These are phyloP conservation scores for Drosophila novamexicana DNA, from an alignment of 1,140 invertebrate genomes.

Conservation along the genomic window DNA sequence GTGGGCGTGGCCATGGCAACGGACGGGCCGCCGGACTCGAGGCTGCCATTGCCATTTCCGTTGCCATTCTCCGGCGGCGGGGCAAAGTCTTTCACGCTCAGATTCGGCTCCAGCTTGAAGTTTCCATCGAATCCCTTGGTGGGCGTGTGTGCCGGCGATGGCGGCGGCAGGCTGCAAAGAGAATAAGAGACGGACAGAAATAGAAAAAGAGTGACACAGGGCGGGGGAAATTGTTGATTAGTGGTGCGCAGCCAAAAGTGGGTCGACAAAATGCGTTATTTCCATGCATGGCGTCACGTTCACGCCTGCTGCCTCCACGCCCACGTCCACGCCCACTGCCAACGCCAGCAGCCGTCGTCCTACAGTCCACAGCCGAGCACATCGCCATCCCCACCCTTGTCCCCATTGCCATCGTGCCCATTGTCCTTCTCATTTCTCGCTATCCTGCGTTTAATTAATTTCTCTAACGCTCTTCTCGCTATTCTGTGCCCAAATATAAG, in stretches of 20 bases:
- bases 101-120: constrained; percentile 82
- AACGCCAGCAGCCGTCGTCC: neutral
- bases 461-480: constrained; percentile 44
- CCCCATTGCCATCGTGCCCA: neutral
- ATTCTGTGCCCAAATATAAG: constrained; percentile 1
- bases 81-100: constrained; percentile 80
- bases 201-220: no score
- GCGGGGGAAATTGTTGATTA: neutral
- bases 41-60: constrained; percentile 30
- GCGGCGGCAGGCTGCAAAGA: constrained; percentile 63
- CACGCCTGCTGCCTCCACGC: constrained; percentile 1
- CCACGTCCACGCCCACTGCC: neutral
- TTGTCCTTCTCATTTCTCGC: neutral
- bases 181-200: neutral
- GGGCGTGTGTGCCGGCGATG: constrained; percentile 73
- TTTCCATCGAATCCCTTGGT: constrained; percentile 82
- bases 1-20: constrained; percentile 56
- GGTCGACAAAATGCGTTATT: constrained; percentile 18
- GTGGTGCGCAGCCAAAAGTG: constrained; percentile 9
- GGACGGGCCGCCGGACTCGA: constrained; percentile 32
- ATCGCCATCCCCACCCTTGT: neutral
- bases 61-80: constrained; percentile 62
- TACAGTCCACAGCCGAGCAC: neutral
- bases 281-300: constrained; percentile 12
- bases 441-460: constrained; percentile 72